Base-by-base conservation (phyloP, 1,140 invertebrate species). In the Drosophila ironensis region DNA sequence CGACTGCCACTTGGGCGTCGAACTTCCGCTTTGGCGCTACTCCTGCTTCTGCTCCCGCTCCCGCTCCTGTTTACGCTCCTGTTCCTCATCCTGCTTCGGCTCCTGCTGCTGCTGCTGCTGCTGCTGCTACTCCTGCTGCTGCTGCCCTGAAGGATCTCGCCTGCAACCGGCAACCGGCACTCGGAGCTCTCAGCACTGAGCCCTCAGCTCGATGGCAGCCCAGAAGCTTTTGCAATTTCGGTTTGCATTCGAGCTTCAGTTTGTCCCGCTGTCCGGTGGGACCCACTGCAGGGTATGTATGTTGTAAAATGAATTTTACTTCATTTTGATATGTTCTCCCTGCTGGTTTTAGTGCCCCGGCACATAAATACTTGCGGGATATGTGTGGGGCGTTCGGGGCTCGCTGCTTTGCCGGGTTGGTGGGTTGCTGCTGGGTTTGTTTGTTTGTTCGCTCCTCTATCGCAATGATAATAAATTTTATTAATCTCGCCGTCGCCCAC, bases 321-420 rank as follows among this genome's bases (percentile, higher is more conserved):
- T 86, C 80, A 86, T 86, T 86, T 86, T 86, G 80, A 86, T 86
- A 86, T 80, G 80, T 86, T 86, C 73, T 80, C 74, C 78, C 78
- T 44, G 59, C 60, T 86, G 74, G 64, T 61, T 80, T 64, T 54
- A 69, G 52, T 63, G 46, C 61, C 41, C 14, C 20, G 24, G 19
- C 69, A 84, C 72, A 82, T 72, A 84, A 69, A 77, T 76, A 81
- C 71, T 59, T 67, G 64, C 35, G 54, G 61, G 57, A 72, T n/a
- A n/a, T 82, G 35, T 80, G 63, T 64, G 53, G 66, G 80, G 41
- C 38, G 53, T 59, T 67, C 56, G 60, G 74, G 2, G n/a, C 28
- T 4, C n/a, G 4, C n/a, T n/a, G n/a, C n/a, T n/a, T n/a, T n/a
- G n/a, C n/a, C n/a, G n/a, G n/a, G n/a, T n/a, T n/a, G n/a, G n/a